Percentiles rank a stretch among this genome's conserved stretches.
phyloP scores from a whole-genome alignment of 2,797 vertebrate species.

The Ciconia nigra region DNA sequence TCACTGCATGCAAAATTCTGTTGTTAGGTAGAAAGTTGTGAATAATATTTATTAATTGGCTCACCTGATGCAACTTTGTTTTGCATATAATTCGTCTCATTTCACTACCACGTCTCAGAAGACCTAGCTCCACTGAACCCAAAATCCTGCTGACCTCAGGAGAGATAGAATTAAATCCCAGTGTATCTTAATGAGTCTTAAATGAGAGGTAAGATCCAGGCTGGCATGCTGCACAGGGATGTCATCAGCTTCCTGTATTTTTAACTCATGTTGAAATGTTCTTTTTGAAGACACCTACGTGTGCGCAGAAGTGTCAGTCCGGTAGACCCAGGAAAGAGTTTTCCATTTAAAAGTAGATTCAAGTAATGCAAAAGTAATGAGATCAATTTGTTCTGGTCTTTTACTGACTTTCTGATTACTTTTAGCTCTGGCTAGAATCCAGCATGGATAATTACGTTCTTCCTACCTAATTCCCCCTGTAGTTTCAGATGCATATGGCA shows the following conservation, averaged over 20 bases:
- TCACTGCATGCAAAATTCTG: not conserved
- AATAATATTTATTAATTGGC: not conserved
- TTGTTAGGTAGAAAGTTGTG: not conserved
- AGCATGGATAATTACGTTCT: slow-evolving; percentile 29
- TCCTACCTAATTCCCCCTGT: not conserved
- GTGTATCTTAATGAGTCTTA: not conserved
- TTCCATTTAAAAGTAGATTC: not conserved
- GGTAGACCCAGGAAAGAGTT: not conserved
- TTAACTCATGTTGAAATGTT: not conserved
- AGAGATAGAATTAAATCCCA: not conserved
- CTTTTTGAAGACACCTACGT: not conserved
- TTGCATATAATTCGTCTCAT: not conserved
- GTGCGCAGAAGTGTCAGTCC: not conserved
- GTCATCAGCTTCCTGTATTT: not conserved
- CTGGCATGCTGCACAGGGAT: not conserved
- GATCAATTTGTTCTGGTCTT: not conserved
- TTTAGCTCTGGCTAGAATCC: slow-evolving; percentile 16
- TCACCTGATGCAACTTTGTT: not conserved
- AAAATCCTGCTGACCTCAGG: not conserved
- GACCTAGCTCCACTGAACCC: not conserved
- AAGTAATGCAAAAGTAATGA: not conserved
- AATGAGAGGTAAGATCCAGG: not conserved
- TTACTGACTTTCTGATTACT: slow-evolving; percentile 26
- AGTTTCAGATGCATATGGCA: slow-evolving; percentile 17
- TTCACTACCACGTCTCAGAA: not conserved